Conservation (phyloP, 2,797 vertebrate genomes). For the Gymnothorax reevesii region DNA sequence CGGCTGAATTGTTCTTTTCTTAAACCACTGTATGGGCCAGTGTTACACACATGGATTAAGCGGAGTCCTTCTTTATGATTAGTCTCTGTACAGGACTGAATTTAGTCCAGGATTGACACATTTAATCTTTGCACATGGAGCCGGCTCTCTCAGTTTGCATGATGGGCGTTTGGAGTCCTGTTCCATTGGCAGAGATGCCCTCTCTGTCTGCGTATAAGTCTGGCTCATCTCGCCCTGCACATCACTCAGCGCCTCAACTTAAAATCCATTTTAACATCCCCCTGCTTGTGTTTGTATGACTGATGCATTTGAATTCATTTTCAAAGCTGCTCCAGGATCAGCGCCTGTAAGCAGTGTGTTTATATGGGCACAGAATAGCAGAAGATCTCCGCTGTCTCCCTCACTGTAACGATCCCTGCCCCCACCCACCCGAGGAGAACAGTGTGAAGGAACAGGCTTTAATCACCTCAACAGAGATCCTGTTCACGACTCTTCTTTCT, state of each 20-base stretch:
- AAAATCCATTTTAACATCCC: neutral
- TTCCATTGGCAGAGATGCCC: neutral
- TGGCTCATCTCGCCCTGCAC: neutral
- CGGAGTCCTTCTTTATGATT: too few relatives aligned
- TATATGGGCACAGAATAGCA: neutral
- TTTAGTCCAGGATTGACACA: too few relatives aligned
- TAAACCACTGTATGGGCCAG: neutral
- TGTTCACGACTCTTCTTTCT: too few relatives aligned
- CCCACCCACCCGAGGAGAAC: slow-evolving; percentile 37
- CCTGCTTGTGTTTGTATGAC: neutral
- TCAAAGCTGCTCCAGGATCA: neutral
- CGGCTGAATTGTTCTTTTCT: neutral
- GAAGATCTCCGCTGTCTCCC: neutral
- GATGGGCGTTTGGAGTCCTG: neutral
- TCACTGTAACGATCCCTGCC: neutral
- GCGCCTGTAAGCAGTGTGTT: neutral
- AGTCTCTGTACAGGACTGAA: too few relatives aligned
- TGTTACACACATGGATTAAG: too few relatives aligned
- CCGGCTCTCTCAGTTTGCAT: neutral
- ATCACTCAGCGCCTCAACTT: neutral
- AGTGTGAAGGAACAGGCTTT: slow-evolving; percentile 68
- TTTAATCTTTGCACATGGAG: too few relatives aligned
- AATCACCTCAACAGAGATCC: slow-evolving; percentile 52
- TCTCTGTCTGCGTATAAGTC: neutral
- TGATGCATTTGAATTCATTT: neutral